Evolutionary conservation across 1,140 invertebrate genomes (phyloP).

Genomic region (Drosophila sp.): DNA sequence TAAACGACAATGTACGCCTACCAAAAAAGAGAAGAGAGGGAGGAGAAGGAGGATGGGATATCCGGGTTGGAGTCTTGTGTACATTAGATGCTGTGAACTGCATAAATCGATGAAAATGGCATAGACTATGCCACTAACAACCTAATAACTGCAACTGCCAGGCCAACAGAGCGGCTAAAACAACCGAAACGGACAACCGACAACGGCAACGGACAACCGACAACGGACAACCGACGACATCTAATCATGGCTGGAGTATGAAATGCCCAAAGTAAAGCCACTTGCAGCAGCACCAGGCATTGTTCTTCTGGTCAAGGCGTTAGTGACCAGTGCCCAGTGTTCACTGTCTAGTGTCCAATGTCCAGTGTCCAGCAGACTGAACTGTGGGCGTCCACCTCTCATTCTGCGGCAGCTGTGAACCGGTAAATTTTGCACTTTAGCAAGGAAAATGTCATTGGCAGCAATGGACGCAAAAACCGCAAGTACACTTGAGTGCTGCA

Average conservation of each 20-base stretch:
- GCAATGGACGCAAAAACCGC: constrained; percentile 81
- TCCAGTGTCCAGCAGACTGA: constrained; percentile 14
- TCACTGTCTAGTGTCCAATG: constrained; percentile 12
- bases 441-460: constrained; percentile 82
- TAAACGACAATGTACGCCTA: constrained; percentile 50
- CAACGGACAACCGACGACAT: constrained; percentile 61
- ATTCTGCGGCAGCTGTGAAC: constrained; percentile 48
- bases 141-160: constrained; percentile 75
- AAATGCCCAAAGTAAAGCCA: constrained; percentile 74
- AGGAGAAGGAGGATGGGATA: constrained; percentile 3
- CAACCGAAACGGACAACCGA: constrained; percentile 31
- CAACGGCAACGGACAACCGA: constrained; percentile 42
- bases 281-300: constrained; percentile 70
- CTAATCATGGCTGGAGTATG: constrained; percentile 70
- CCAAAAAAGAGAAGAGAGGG: constrained; percentile 45
- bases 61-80: no score
- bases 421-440: constrained; percentile 83
- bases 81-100: constrained; percentile 78
- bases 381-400: constrained; percentile 36
- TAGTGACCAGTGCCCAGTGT: constrained; percentile 41
- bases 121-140: constrained; percentile 79
- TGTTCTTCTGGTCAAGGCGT: constrained; percentile 68
- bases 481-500: constrained; percentile 83
- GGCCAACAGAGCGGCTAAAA: constrained; percentile 37
- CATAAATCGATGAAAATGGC: constrained; percentile 81